Percentiles rank a stretch among this genome's conserved stretches.
Conservation (phyloP, 2,113 vertebrate species). For the Caranx melampygus region DNA sequence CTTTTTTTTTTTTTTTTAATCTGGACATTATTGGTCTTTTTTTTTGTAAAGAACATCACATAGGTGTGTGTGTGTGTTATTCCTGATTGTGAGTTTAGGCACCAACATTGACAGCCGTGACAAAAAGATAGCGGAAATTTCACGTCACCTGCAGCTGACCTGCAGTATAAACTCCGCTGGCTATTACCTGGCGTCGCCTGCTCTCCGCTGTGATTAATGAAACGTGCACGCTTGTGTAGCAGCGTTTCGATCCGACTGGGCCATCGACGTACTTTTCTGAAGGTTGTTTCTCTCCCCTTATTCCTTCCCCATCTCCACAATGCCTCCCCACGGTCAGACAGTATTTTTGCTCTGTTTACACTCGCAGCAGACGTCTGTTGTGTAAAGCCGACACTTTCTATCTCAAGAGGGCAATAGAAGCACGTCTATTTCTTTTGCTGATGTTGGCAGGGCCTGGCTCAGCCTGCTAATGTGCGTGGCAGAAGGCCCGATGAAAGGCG, state of each 20-base stretch:
- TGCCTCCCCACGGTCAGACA: background rate
- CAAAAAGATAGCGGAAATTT: conserved; percentile 6
- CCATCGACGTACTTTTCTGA: conserved; percentile 1
- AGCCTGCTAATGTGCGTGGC: conserved; percentile 45
- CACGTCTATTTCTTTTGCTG: conserved; percentile 55
- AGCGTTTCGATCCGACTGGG: background rate
- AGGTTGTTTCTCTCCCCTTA: conserved; percentile 8
- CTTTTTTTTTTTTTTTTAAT: background rate
- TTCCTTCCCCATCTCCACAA: conserved; percentile 18
- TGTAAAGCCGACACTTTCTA: conserved; percentile 28
- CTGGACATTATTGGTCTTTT: background rate
- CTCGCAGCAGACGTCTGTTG: background rate
- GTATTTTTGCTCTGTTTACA: conserved; percentile 33
- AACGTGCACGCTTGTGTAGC: background rate
- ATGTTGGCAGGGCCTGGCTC: conserved; percentile 36
- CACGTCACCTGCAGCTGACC: conserved; percentile 9
- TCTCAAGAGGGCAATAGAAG: conserved; percentile 62
- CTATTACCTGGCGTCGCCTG: background rate
- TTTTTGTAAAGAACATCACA: background rate
- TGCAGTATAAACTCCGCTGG: background rate
- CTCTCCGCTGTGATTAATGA: conserved; percentile 11
- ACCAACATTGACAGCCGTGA: background rate
- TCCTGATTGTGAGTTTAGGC: background rate
- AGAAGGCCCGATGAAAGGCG: conserved; percentile 28
- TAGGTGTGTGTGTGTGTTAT: background rate